Base-by-base conservation (phyloP, 2,113 vertebrate species). In the Galbula dea region DNA sequence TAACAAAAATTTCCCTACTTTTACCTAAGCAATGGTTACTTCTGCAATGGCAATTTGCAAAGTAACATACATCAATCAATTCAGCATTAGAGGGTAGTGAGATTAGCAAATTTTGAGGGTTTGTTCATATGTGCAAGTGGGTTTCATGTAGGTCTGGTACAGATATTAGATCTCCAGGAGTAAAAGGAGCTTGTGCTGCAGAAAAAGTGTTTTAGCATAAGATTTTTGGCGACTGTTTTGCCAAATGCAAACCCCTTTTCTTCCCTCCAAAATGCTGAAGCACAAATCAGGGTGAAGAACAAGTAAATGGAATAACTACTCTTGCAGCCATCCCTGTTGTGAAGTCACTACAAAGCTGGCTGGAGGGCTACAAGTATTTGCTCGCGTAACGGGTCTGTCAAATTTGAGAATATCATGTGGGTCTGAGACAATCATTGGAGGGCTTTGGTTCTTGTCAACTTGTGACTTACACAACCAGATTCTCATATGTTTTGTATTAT, bases 401-500 rank as follows among this genome's bases (percentile, higher is more conserved):
- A 89, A 87, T 89, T 88, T 29, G 37, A 78, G 71, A 93, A 91
- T 74, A 92, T 88, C 88, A 83, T 94, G 93, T 91, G 84, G 82
- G 86, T 74, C 89, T 94, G 94, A 95, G 85, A 94, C 65, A 83
- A 79, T 89, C 89, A 77, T 37, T 10, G 36, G 74, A 94, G 58
- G 74, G 51, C 80, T 97, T 97, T 95, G 88, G 81, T 95, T 97
- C 89, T 82, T 95, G 91, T 96, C 96, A 94, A 4, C 83, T 93
- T 92, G 76, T 90, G 95, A 96, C 94, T 94, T 94, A 88, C 83
- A 91, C 90, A 94, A 91, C 67, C 59, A 34, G 46, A 32, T 79
- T 84, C 91, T 86, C 95, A 96, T 96, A 94, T 96, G 96, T 94
- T 97, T 97, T 72, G 12, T 65, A 86, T 97, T 96, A 96, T 92